Percentiles rank a stretch among this genome's conserved stretches.
phyloP scores from a whole-genome alignment of 2,888 invertebrate species.

The Cephus pygmeus region DNA sequence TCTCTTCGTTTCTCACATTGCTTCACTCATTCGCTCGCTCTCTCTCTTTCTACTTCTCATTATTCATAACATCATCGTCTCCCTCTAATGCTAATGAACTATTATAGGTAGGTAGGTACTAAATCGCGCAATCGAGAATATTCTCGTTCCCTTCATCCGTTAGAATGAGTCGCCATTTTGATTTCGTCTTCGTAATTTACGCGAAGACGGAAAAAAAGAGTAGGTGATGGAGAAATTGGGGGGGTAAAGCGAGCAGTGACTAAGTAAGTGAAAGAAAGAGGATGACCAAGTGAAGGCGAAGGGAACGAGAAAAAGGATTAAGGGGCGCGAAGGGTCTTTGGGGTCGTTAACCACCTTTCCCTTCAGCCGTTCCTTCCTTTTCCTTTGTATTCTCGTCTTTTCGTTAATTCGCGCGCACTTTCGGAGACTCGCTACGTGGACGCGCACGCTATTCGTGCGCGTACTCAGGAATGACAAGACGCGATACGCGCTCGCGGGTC shows the following conservation, averaged over 20 bases:
- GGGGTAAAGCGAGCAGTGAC: not conserved
- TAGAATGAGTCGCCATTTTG: too few relatives aligned
- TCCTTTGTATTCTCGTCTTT: slow-evolving; percentile 9
- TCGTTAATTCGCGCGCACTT: not conserved
- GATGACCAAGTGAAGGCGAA: slow-evolving; percentile 1
- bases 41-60: not conserved
- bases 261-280: slow-evolving; percentile 6
- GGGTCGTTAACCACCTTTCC: slow-evolving; percentile 20
- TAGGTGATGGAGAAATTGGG: too few relatives aligned
- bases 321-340: not conserved
- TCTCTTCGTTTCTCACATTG: slow-evolving; percentile 38
- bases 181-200: not conserved
- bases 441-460: slow-evolving; percentile 33
- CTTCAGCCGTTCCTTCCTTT: slow-evolving; percentile 18
- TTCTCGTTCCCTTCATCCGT: too few relatives aligned
- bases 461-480: slow-evolving; percentile 45
- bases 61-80: slow-evolving; percentile 5
- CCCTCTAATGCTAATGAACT: slow-evolving; percentile 5
- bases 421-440: slow-evolving; percentile 11
- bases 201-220: not conserved
- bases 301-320: slow-evolving; percentile 19
- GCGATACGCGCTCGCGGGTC: slow-evolving; percentile 21
- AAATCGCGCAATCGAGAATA: not conserved
- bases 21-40: slow-evolving; percentile 7
- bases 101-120: slow-evolving; percentile 9